These are phyloP conservation scores for Felis chaus DNA, from an alignment of 2,113 vertebrate species.

Conservation along the genomic window DNA sequence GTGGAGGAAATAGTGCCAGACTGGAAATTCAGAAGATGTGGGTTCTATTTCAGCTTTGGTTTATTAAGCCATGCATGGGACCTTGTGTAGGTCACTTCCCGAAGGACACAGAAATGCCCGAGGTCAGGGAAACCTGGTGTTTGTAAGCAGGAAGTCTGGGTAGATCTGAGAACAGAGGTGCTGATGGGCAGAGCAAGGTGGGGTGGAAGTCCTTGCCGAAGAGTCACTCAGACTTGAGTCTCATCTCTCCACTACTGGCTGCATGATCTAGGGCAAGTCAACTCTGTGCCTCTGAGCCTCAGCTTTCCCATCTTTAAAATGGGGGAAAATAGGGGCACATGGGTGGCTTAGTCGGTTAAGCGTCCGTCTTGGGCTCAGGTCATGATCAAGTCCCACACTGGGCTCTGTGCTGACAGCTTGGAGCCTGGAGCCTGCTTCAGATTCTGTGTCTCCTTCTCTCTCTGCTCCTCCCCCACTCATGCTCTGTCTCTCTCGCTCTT, in stretches of 20 bases:
- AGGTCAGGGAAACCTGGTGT: not conserved
- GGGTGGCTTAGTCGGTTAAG: no score
- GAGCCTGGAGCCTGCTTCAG: no score
- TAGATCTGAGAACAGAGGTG: not conserved
- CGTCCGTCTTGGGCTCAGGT: no score
- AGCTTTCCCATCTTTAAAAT: not conserved
- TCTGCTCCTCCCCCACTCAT: no score
- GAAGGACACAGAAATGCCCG: not conserved
- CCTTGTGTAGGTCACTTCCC: not conserved
- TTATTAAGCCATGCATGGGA: not conserved
- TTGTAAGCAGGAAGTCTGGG: not conserved
- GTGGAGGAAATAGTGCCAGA: not conserved
- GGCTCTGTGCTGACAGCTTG: no score
- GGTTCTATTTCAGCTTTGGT: not conserved
- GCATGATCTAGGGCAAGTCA: not conserved
- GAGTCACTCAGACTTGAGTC: not conserved
- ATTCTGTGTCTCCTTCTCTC: no score
- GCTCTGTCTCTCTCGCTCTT: no score
- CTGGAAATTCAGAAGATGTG: not conserved
- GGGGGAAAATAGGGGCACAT: not conserved
- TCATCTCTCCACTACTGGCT: not conserved
- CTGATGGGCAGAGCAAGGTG: not conserved
- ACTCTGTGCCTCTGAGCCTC: not conserved
- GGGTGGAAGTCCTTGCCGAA: rapidly evolving
- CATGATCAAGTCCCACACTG: no score